A percentile compares a stretch with the other conserved stretches of the same genome.
Conservation (phyloP, 2,888 invertebrate species). For the Drosophila quinaria region DNA sequence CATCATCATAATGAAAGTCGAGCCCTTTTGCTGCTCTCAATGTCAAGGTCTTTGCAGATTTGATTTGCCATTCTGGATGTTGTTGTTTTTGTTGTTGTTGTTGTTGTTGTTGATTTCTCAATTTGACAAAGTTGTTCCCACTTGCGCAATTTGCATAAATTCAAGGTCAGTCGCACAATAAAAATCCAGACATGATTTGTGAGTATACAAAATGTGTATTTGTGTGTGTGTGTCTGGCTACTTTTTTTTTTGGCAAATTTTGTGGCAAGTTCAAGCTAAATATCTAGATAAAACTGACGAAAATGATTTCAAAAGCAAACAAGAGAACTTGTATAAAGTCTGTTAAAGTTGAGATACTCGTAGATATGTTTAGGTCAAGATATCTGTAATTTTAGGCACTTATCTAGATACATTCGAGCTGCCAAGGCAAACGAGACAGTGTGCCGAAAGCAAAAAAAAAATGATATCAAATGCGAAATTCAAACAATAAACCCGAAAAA, state of each 20-base stretch:
- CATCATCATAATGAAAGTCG: constrained; percentile 17
- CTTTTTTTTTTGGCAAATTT: constrained; percentile 45
- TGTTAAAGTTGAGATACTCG: background rate
- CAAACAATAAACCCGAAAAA: constrained; percentile 68
- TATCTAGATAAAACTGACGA: constrained; percentile 21
- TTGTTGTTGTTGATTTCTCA: constrained; percentile 52
- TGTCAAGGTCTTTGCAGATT: constrained; percentile 62
- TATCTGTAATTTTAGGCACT: constrained; percentile 18
- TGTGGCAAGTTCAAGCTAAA: constrained; percentile 30
- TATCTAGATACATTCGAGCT: constrained; percentile 10
- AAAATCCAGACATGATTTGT: constrained; percentile 72
- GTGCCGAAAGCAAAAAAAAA: constrained; percentile 53
- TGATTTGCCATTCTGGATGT: constrained; percentile 10
- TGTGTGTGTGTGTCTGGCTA: constrained; percentile 25
- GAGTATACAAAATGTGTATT: constrained; percentile 22
- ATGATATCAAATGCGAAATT: constrained; percentile 71
- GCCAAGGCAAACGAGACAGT: constrained; percentile 11
- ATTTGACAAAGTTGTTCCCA: constrained; percentile 78
- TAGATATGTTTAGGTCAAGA: constrained; percentile 10
- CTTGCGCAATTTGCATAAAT: constrained; percentile 79
- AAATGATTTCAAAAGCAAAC: background rate
- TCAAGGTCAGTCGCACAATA: constrained; percentile 74
- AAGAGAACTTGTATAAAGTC: background rate
- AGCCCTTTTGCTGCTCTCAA: constrained; percentile 63
- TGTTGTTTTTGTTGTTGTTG: constrained; percentile 20